phyloP scores from a whole-genome alignment of 2,797 vertebrate genomes.

The Notolabrus celidotus region DNA sequence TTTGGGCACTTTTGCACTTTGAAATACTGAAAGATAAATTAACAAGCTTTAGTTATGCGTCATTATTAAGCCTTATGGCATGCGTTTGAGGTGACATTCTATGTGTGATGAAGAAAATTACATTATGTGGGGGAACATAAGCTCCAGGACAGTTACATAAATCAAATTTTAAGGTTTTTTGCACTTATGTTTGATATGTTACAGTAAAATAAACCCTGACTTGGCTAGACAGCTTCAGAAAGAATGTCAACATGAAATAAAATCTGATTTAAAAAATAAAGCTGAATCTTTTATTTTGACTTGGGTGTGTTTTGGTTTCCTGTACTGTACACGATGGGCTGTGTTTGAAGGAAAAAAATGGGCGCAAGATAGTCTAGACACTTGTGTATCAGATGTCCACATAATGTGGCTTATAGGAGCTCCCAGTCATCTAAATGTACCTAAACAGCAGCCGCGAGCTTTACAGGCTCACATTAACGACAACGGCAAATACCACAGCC shows the following conservation, averaged over 20 bases:
- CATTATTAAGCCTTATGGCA: not conserved
- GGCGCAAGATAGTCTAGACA: conserved; percentile 71
- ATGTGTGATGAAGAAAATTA: not conserved
- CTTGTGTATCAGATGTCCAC: conserved; percentile 70
- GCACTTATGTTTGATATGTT: conserved; percentile 4
- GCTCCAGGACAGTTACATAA: conserved; percentile 16
- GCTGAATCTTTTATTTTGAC: not conserved
- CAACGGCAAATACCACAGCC: conserved; percentile 72
- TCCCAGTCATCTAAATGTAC: conserved; percentile 58
- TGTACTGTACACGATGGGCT: not conserved
- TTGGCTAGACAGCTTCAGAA: not conserved
- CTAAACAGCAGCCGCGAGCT: conserved; percentile 70
- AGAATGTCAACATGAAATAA: not conserved
- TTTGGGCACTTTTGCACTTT: conserved; percentile 20
- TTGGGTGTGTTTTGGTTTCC: not conserved
- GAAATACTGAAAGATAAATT: conserved; percentile 9
- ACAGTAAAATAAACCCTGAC: conserved; percentile 8
- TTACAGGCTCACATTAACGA: conserved; percentile 73
- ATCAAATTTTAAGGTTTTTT: conserved; percentile 4
- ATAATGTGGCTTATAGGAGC: conserved; percentile 72
- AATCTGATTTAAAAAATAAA: not conserved
- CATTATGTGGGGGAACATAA: conserved; percentile 11
- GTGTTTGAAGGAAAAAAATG: conserved; percentile 21
- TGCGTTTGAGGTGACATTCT: not conserved
- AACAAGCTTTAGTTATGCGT: not conserved